These are phyloP conservation scores for Acanthiza pusilla DNA, from an alignment of 2,797 vertebrate genomes.

Conservation along the genomic window DNA sequence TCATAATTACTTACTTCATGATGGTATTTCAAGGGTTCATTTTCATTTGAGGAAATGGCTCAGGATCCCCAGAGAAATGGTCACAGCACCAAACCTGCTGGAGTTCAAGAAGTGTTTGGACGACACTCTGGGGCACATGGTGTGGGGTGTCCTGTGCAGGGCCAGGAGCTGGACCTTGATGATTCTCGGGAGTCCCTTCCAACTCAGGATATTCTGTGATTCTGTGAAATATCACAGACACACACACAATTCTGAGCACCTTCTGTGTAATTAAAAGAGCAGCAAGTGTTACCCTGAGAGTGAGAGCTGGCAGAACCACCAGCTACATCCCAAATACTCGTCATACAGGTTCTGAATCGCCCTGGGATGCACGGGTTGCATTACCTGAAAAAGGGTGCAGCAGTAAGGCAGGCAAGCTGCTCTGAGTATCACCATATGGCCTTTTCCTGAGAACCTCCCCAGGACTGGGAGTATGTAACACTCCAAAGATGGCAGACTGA, in stretches of 20 bases:
- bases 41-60: constrained; percentile 11
- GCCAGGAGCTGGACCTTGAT: neutral
- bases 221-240: neutral
- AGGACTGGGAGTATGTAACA: fast-evolving
- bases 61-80: neutral
- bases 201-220: neutral
- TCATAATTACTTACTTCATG: neutral
- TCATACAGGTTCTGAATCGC: constrained; percentile 36
- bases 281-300: neutral
- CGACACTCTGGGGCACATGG: fast-evolving
- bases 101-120: neutral
- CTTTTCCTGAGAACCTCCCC: neutral
- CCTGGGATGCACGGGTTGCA: neutral
- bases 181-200: neutral
- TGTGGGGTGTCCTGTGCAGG: neutral
- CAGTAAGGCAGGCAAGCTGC: neutral
- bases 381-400: constrained; percentile 29
- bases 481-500: neutral
- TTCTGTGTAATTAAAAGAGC: neutral
- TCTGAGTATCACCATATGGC: neutral
- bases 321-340: neutral
- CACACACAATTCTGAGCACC: neutral
- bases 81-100: neutral
- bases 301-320: neutral
- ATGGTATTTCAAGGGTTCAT: neutral